Evolutionary conservation across 92 coral and sea anemone genomes (phyloP).

Genomic region (Palythoa heliodiscus): DNA sequence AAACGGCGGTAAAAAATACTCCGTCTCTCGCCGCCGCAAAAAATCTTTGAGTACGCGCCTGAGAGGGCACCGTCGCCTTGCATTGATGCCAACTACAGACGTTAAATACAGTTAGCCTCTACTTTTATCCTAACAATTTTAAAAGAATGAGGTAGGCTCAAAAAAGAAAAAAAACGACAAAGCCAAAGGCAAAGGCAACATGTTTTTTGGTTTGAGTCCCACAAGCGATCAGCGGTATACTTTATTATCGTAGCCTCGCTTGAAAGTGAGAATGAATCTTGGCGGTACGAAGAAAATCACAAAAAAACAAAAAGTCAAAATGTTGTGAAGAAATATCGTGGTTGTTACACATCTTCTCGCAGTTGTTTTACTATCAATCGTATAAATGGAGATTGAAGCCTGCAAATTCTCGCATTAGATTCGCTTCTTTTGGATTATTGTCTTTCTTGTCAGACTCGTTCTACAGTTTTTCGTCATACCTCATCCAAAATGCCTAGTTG

Average conservation of each 20-base stretch:
- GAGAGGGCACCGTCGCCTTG: too few species aligned
- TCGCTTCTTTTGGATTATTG: not conserved
- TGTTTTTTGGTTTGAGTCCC: too few species aligned
- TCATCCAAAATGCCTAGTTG: not conserved
- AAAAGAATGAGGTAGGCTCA: too few species aligned
- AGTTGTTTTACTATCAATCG: not conserved
- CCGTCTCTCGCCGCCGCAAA: too few species aligned
- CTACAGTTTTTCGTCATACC: not conserved
- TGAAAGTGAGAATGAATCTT: not conserved
- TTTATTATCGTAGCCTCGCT: constrained; percentile 42
- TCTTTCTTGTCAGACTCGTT: not conserved
- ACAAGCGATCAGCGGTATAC: constrained; percentile 22
- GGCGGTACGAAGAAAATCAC: constrained; percentile 27
- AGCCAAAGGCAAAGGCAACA: too few species aligned
- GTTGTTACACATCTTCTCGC: not conserved
- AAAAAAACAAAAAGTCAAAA: not conserved
- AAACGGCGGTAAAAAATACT: too few species aligned
- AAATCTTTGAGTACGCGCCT: too few species aligned
- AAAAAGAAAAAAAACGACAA: too few species aligned
- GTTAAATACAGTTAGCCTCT: too few species aligned
- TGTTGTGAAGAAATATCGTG: not conserved
- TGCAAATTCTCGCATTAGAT: not conserved
- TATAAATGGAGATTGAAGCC: not conserved
- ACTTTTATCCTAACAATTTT: too few species aligned
- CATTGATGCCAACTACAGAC: too few species aligned